Percentiles rank a stretch among this genome's conserved stretches.
Evolutionary conservation across 2,888 invertebrate species (phyloP).

Genomic region (Subacronicta megacephala): DNA sequence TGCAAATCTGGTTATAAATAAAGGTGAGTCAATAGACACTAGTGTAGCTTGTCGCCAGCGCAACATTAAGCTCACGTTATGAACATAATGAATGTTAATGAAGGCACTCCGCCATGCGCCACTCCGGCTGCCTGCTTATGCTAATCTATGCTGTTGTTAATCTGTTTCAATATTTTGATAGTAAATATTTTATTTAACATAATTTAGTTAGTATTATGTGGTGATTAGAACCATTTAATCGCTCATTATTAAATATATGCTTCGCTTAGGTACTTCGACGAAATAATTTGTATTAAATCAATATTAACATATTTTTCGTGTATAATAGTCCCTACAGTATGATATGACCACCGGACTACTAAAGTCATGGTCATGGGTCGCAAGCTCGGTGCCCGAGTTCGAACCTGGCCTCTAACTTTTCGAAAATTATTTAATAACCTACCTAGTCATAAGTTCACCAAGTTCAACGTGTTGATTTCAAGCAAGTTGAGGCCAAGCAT

Average conservation of each 20-base stretch:
- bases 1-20: constrained; percentile 46
- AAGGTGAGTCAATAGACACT: constrained; percentile 22
- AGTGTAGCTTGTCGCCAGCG: constrained; percentile 7
- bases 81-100: constrained; percentile 41
- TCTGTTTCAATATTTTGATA: constrained; percentile 38
- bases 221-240: constrained; percentile 6
- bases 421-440: no score
- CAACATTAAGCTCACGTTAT: constrained; percentile 44
- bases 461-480: background rate
- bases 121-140: constrained; percentile 38
- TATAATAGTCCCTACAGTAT: no score
- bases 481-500: background rate
- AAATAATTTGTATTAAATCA: no score
- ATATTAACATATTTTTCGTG: no score
- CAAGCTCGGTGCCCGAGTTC: no score
- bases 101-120: no score
- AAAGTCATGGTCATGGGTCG: no score
- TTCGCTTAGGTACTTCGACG: no score
- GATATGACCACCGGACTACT: no score
- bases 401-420: no score
- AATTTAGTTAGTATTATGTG: constrained; percentile 26
- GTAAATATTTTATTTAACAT: constrained; percentile 30
- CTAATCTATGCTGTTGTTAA: constrained; percentile 47
- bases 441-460: no score
- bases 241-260: constrained; percentile 10